Conservation (phyloP, 2,797 vertebrate species). For the Prionace glauca region DNA sequence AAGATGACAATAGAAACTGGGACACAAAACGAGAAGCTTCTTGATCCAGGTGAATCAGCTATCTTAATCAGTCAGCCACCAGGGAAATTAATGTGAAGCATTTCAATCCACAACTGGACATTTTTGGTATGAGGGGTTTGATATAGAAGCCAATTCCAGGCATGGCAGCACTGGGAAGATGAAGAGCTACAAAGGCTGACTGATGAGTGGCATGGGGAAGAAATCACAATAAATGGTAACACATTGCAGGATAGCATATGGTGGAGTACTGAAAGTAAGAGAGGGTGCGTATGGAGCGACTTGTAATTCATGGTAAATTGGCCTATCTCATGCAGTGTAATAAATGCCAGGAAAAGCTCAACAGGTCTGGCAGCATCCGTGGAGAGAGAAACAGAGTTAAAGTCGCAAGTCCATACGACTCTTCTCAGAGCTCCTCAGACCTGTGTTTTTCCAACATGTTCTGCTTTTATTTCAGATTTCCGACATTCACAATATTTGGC, state of each 20-base stretch:
- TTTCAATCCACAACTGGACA: neutral
- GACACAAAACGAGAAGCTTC: neutral
- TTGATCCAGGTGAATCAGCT: neutral
- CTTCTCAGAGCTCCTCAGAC: no score
- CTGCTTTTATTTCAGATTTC: no score
- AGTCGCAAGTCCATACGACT: no score
- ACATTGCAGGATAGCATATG: neutral
- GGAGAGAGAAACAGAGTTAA: no score
- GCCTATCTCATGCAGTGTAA: neutral
- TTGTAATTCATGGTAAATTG: neutral
- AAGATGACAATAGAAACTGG: neutral
- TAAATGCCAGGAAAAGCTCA: no score
- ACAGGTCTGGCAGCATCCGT: no score
- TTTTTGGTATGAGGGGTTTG: neutral
- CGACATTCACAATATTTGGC: no score
- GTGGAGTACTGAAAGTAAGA: neutral
- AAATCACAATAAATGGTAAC: neutral
- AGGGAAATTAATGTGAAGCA: neutral
- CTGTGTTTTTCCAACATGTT: no score
- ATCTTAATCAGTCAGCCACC: neutral
- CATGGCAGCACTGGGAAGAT: neutral
- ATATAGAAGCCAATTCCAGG: neutral
- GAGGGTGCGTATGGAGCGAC: no score
- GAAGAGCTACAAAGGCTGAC: neutral
- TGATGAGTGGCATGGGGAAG: neutral